Evolutionary conservation across 2,888 invertebrate species (phyloP).

Genomic region (Willowsia nigromaculata): DNA sequence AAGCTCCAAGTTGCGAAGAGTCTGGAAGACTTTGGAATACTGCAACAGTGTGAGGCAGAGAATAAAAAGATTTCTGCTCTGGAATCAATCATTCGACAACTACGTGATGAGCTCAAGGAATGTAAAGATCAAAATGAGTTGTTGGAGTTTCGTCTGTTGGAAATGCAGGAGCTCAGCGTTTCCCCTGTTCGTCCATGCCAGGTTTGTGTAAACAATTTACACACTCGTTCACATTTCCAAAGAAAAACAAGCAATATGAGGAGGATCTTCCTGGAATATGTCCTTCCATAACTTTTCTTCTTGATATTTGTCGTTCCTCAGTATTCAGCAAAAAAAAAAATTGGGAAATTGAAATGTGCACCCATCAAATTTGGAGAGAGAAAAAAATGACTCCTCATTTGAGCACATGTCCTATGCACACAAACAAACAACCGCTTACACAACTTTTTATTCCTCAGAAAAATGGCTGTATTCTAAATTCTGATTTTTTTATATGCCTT

Average conservation of each 20-base stretch:
- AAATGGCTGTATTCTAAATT: too few species aligned
- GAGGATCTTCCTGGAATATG: not conserved
- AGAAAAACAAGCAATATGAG: not conserved
- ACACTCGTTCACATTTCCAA: too few species aligned
- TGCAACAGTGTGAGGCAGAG: slow-evolving; percentile 66
- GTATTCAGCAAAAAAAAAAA: too few species aligned
- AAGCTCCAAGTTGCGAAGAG: slow-evolving; percentile 50
- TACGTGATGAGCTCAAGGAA: slow-evolving; percentile 86
- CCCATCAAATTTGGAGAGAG: too few species aligned
- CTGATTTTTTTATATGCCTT: not conserved
- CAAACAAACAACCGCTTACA: not conserved
- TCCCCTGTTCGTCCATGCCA: slow-evolving; percentile 50
- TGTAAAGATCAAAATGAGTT: slow-evolving; percentile 90
- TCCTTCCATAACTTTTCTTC: not conserved
- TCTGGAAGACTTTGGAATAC: slow-evolving; percentile 64
- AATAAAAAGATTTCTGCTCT: slow-evolving; percentile 71
- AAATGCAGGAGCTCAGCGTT: slow-evolving; percentile 84
- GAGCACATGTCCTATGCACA: not conserved
- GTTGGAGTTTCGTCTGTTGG: slow-evolving; percentile 88
- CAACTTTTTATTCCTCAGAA: too few species aligned
- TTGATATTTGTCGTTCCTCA: not conserved
- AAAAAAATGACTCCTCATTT: not conserved
- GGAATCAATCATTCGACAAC: slow-evolving; percentile 79
- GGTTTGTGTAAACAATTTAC: not conserved
- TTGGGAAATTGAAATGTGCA: too few species aligned